Conservation (phyloP, 2,113 vertebrate species). For the Rhinoptilus africanus region DNA sequence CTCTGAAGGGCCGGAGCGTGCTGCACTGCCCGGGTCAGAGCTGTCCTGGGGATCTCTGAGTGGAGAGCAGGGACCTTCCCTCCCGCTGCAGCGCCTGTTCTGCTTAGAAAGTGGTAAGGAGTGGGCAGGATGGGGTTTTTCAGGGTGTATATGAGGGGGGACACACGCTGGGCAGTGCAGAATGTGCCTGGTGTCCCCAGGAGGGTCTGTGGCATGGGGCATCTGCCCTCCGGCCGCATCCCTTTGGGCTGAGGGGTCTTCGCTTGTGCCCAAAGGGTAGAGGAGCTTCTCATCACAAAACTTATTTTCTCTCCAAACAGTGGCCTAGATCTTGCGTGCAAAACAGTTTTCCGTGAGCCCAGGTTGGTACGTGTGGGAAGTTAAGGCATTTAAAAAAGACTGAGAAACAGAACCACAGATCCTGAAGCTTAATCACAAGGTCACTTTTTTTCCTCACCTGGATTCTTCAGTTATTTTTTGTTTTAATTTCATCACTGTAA, state of each 20-base stretch:
- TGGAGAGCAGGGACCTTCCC: neutral
- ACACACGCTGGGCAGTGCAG: neutral
- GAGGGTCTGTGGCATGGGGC: neutral
- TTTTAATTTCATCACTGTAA: neutral
- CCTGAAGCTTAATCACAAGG: neutral
- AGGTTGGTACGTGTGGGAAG: rapidly evolving
- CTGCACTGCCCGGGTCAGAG: neutral
- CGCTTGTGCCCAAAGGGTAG: neutral
- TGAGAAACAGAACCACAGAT: neutral
- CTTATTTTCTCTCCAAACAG: neutral
- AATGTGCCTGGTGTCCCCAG: neutral
- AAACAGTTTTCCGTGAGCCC: neutral
- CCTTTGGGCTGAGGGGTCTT: rapidly evolving
- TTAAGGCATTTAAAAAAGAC: neutral
- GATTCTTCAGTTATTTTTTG: neutral
- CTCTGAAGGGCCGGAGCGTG: neutral
- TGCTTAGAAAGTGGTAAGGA: neutral
- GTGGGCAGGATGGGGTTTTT: neutral
- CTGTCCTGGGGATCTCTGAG: no score
- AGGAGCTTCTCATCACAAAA: neutral
- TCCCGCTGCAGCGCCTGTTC: rapidly evolving
- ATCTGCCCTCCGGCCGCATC: neutral
- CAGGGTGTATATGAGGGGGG: no score
- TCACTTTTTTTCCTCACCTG: neutral
- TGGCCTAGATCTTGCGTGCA: neutral